Base-by-base conservation (phyloP, 2,113 vertebrate genomes). In the Lathamus discolor region DNA sequence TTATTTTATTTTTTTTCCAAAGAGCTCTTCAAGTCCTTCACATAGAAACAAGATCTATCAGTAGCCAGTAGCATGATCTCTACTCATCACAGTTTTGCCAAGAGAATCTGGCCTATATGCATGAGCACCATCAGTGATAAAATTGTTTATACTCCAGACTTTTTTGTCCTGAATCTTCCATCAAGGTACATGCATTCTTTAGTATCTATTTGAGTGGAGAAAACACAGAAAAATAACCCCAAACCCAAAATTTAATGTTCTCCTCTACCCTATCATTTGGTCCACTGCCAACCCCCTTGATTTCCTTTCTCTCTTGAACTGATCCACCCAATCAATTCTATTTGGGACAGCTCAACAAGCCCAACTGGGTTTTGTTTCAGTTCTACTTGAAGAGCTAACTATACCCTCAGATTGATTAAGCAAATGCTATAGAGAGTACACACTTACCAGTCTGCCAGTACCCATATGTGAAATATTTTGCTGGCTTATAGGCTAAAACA, bases 231-330 rank as follows among this genome's bases (percentile, higher is more conserved):
- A 83, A 46, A 77, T 22, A 24, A 17, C 8, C 4, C 8, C 49
- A 29, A 44, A 19, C 29, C 33, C 22, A 59, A 54, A 57, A 13
- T 1, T 7, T 3, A 25, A 43, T 0, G 0, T 4, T 82, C 41
- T 43, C 10, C 7, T 78, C 75, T 44, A 19, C 17, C 9, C 17
- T 67, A 15, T 49, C 8, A 24, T 67, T 62, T 75, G 4, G 2
- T 48, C 9, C 4, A 7, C 27, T 67, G 28, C 6, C 24, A 81
- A 20, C 8, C 7, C 8, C 4, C 19, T 81, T 52, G 19, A 68
- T 62, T 57, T 62, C 63, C 15, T 62, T 69, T 69, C 17, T 33
- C 10, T 72, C 52, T 85, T 87, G 51, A 78, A 22, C 16, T 92
- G 27, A 68, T 37, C 27, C 17, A 55, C 9, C 3, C 33, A 35